Percentiles rank a stretch among this genome's conserved stretches.
Conservation (phyloP, 2,888 invertebrate genomes). For the Nebria salina region DNA sequence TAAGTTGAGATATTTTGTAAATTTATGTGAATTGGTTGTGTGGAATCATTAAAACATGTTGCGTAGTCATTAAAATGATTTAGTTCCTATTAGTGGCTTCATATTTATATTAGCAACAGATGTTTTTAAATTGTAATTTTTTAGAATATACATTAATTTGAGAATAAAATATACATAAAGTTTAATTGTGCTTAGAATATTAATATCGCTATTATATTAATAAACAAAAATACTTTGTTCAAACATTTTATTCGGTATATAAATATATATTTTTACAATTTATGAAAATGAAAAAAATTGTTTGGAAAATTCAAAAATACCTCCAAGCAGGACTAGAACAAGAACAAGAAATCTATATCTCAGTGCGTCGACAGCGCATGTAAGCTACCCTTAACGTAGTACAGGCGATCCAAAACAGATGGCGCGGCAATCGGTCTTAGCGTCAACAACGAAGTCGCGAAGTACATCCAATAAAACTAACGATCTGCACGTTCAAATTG, state of each 20-base stretch:
- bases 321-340: not conserved
- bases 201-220: too few relatives aligned
- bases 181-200: too few relatives aligned
- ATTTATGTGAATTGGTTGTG: not conserved
- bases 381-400: constrained; percentile 31
- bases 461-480: constrained; percentile 41
- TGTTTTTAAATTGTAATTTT: too few relatives aligned
- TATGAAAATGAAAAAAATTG: not conserved
- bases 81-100: not conserved
- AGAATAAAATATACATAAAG: too few relatives aligned
- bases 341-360: not conserved
- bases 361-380: constrained; percentile 18
- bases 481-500: constrained; percentile 41
- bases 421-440: constrained; percentile 23
- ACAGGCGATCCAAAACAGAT: constrained; percentile 22
- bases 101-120: too few relatives aligned
- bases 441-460: constrained; percentile 11
- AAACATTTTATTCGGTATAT: too few relatives aligned
- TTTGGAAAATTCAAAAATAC: not conserved
- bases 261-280: too few relatives aligned
- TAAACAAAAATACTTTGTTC: too few relatives aligned
- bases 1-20: not conserved
- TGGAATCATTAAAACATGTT: not conserved
- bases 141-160: too few relatives aligned
- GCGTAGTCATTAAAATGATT: not conserved